Evolutionary conservation across 2,888 invertebrate genomes (phyloP), one percentile per base, ranked within the genome.

Genomic region (Athrips mouffetella): DNA sequence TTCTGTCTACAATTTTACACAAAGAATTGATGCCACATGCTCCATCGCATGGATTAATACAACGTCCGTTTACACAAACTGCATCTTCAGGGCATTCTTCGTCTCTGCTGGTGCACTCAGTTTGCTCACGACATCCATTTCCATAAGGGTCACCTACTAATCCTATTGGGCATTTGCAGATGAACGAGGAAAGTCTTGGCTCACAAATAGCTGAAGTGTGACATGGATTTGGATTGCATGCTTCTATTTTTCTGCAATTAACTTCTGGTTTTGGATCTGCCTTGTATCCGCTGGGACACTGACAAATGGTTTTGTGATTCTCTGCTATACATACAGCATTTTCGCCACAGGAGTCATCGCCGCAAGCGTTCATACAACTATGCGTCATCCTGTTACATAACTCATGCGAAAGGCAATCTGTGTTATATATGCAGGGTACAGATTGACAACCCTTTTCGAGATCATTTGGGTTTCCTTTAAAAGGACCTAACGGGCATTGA

Each of bases 281-380:
- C 60, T 90, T 91, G 70, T 91, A 95, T 7, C 97, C 97, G 23
- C 93, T 93, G 27, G 96, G 96, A 70, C 97, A 97, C 69, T 95
- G 94, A 62, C 97, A 97, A 13, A 90, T 91, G 6, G 93, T 91
- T 68, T 92, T 93, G 70, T 97, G 96, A 64, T 94, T 93, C 76
- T 96, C 95, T 3, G 94, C 93, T 59, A 96, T 91, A 72, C 97
- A 97, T 11, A 97, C 94, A 6, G 97, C 95, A 76, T 96, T 96
- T 13, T 91, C 91, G 0, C 97, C 96, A 65, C 97, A 97, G 1
- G 94, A 92, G 59, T 94, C 93, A 70, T 94, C 93, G 54, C 92
- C 91, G 67, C 96, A 97, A 5, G 93, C 94, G 70, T 94, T 92
- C 63, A 91, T 91, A 65, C 97, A 97, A 16, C 93, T 93, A 69